Base-by-base conservation (phyloP, 2,797 vertebrate genomes). In the Phyllotis vaccarum region DNA sequence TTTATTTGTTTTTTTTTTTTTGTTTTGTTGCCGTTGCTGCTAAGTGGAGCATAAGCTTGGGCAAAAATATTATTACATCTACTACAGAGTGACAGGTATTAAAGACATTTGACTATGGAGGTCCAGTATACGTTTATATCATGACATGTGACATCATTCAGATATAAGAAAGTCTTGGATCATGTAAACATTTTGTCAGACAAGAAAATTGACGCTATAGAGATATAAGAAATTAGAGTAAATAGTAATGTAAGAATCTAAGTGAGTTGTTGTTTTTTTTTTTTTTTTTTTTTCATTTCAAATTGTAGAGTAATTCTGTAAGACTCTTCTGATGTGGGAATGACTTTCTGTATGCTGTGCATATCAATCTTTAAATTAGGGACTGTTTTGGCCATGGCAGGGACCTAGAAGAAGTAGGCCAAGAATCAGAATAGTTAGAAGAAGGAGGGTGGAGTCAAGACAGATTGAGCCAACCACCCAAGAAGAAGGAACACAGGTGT, bases 231-330 rank as follows among this genome's bases (percentile, higher is more conserved):
- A 31, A 66, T 27, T 87, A 6, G 27, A 93, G 21, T 43, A 75
- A 86, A 76, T 43, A 10, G 34, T 46, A 0, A 14, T 0, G 14
- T 2, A 22, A n/a, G 17, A 11, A 27, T 54, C 1, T 9, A 49
- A 49, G 5, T 49, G 46, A 9, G 46, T 49, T n/a, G n/a, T n/a
- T n/a, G n/a, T n/a, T n/a, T n/a, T n/a, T n/a, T n/a, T n/a, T n/a
- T n/a, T n/a, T n/a, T n/a, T n/a, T n/a, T n/a, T n/a, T n/a, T n/a
- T 58, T 82, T 40, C 29, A 66, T 81, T 92, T 83, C 40, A 64
- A 82, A 70, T 0, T 40, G 31, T 88, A 13, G 3, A 93, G 9
- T 16, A 70, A 80, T 88, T 21, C 11, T 2, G 37, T 81, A 21
- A 58, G 21, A 81, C 37, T 58, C 8, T 92, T 17, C 46, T 49